Percentiles rank a stretch among this genome's conserved stretches.
Conservation (phyloP, 1,140 invertebrate species). For the Littorina saxatilis region DNA sequence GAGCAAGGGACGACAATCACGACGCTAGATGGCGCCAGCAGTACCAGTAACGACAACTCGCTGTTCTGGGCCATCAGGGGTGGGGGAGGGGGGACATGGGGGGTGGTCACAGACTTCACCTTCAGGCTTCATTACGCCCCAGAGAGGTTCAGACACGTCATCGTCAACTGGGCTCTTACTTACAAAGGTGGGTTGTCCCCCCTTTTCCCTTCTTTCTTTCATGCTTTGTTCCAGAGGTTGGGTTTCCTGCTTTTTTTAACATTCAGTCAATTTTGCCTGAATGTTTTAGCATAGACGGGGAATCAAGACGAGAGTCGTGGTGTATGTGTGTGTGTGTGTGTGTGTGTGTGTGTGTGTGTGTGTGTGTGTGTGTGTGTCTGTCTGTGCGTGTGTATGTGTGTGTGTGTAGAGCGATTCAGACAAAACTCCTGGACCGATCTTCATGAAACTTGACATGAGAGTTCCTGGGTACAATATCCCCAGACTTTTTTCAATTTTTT, state of each 20-base stretch:
- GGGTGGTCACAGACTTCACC: conserved; percentile 48
- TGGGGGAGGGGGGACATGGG: conserved; percentile 62
- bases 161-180: not conserved
- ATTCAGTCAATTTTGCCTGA: too few relatives aligned
- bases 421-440: too few relatives aligned
- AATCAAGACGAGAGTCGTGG: too few relatives aligned
- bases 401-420: too few relatives aligned
- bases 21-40: not conserved
- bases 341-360: too few relatives aligned
- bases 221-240: conserved; percentile 37
- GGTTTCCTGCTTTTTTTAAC: conserved; percentile 36
- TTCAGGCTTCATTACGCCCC: conserved; percentile 54
- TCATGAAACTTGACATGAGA: too few relatives aligned
- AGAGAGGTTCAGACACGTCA: not conserved
- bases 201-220: conserved; percentile 7
- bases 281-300: too few relatives aligned
- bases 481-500: too few relatives aligned
- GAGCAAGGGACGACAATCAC: conserved; percentile 23
- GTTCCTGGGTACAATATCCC: too few relatives aligned
- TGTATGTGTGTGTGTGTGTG: too few relatives aligned
- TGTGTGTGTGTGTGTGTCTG: too few relatives aligned
- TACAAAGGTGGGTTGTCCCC: not conserved
- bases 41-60: conserved; percentile 35
- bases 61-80: conserved; percentile 65
- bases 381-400: too few relatives aligned